These are phyloP conservation scores for Andricus grossulariae DNA, from an alignment of 1,140 invertebrate genomes.

Conservation along the genomic window DNA sequence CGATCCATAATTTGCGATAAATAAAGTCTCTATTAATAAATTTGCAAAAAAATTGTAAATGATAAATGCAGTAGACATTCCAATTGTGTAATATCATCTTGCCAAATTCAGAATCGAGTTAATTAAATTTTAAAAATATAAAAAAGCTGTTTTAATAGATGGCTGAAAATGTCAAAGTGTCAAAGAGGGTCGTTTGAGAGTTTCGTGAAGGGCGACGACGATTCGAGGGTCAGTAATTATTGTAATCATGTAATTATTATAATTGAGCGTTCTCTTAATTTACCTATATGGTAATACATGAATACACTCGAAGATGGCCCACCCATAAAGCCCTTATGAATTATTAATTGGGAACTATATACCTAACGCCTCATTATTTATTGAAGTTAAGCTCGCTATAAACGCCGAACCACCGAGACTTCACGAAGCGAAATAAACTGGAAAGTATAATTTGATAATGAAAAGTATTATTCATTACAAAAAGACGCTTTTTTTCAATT, in stretches of 20 bases:
- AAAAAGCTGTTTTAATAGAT: no score
- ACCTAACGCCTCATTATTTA: slow-evolving; percentile 14
- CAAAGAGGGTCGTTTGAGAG: no score
- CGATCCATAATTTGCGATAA: no score
- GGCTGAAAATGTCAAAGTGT: no score
- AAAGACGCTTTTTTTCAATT: no score
- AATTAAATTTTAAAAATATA: no score
- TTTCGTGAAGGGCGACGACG: background rate
- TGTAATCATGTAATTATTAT: slow-evolving; percentile 28
- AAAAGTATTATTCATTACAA: slow-evolving; percentile 22
- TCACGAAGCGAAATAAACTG: background rate
- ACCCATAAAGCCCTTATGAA: slow-evolving; percentile 21
- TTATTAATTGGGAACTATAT: slow-evolving; percentile 25
- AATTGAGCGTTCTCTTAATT: slow-evolving; percentile 8
- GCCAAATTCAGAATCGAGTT: no score
- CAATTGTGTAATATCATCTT: no score
- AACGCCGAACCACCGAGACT: background rate
- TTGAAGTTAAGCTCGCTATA: slow-evolving; percentile 8
- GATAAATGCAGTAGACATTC: no score
- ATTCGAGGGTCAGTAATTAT: slow-evolving; percentile 2
- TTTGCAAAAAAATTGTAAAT: no score
- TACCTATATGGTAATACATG: slow-evolving; percentile 18
- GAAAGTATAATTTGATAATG: slow-evolving; percentile 32
- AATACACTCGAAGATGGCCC: background rate
- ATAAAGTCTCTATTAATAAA: no score